Evolutionary conservation across 2,888 invertebrate genomes (phyloP).

Genomic region (Drosophila barbarae): DNA sequence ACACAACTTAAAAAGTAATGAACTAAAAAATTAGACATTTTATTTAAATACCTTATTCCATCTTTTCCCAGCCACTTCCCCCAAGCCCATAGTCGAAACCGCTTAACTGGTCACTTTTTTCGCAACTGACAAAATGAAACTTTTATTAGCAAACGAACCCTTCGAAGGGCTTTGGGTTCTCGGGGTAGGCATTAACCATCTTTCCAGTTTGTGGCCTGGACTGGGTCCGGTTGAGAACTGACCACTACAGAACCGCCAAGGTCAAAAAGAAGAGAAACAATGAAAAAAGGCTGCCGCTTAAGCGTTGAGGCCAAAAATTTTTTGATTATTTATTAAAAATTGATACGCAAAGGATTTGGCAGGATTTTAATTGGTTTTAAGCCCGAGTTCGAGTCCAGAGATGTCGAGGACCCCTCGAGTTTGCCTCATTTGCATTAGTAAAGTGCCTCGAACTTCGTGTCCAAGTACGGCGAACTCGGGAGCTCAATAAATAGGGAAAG

Average conservation of each 20-base stretch:
- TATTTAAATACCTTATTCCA: not conserved
- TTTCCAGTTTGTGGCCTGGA: not conserved
- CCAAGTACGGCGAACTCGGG: constrained; percentile 22
- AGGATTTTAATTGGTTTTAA: constrained; percentile 42
- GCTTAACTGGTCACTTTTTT: constrained; percentile 14
- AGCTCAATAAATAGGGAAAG: constrained; percentile 2
- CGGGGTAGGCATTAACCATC: constrained; percentile 2
- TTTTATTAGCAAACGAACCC: constrained; percentile 37
- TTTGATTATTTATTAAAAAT: constrained; percentile 35
- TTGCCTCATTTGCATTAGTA: constrained; percentile 39
- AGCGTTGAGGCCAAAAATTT: constrained; percentile 13
- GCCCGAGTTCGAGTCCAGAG: not conserved
- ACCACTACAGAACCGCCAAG: constrained; percentile 33
- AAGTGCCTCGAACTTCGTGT: constrained; percentile 39
- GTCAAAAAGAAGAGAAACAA: constrained; percentile 39
- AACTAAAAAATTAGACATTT: no score
- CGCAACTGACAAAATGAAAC: constrained; percentile 21
- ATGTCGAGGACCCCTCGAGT: constrained; percentile 28
- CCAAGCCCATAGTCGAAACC: not conserved
- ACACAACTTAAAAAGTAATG: not conserved
- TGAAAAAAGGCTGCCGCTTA: constrained; percentile 4
- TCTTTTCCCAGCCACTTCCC: no score
- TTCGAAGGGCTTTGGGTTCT: constrained; percentile 10
- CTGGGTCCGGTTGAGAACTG: not conserved
- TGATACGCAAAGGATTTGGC: constrained; percentile 26